Base-by-base conservation (phyloP, 2,797 vertebrate species). In the Chaunax sp. region DNA sequence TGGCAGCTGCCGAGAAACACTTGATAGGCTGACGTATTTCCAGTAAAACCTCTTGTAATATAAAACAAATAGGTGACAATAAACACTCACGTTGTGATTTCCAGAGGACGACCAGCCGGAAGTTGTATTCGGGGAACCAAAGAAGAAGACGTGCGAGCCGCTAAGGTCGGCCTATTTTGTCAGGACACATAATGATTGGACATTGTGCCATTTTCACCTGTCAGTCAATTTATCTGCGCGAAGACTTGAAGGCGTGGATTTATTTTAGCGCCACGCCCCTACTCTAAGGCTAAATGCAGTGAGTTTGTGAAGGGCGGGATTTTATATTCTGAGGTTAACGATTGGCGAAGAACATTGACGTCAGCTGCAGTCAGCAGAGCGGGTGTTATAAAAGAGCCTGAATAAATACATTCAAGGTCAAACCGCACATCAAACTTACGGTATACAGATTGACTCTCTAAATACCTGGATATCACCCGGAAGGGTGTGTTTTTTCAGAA, bases 1-100 rank as follows among this genome's bases (percentile, higher is more conserved):
- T 0, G 26, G n/a, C 2, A 13, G 1, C 12, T 11, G 16, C 11
- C 0, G 13, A 5, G 53, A 49, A 22, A 37, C 18, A 3, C 15
- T 14, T 3, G 15, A 20, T 1, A n/a, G 0, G 2, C 5, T 10
- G 1, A 25, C 4, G 1, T 13, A 3, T 33, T 20, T 11, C 2
- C 19, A 22, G 3, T 30, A 3, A 76, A 59, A 45, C 2, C 0
- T 9, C 19, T 18, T 2, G 7, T 71, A 47, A 28, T 10, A 35
- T 22, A 56, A 62, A 71, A 61, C 16, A 60, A 4, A 13, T 0
- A 16, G 70, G 44, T 63, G 72, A 65, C 20, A 19, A 4, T 9
- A 3, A 52, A 5, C 68, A 90, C 93, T 94, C 92, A 94, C 93
- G 89, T 89, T 92, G 91, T 81, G 23, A 58, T 76, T 76, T 87